Base-by-base conservation (phyloP, 2,797 vertebrate species). In the Neosilurus hyrtlii region DNA sequence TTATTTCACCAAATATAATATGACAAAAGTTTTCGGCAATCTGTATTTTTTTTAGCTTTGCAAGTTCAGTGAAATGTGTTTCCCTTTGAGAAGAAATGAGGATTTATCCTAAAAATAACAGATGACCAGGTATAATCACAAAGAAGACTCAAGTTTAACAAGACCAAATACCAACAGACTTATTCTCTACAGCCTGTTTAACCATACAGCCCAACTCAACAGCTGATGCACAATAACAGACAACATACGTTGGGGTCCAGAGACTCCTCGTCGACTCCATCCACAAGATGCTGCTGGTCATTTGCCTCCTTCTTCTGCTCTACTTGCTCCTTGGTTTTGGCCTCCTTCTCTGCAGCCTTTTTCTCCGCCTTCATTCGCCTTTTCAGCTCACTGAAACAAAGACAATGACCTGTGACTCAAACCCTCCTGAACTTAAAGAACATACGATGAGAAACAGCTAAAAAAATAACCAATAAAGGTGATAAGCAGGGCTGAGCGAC, bases 301-400 rank as follows among this genome's bases (percentile, higher is more conserved):
- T 87, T 93, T 84, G 93, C 89, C 79, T 96, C 95, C n/a, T 94
- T 95, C 81, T 94, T 96, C 84, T 94, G 89, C 35, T 90, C 90
- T 43, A 83, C 81, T 59, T 88, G 90, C 22, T 95, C 93, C 84
- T 94, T 94, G 26, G 80, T 26, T 87, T 94, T 97, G 54, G 95
- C 94, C 77, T 98, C 97, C 90, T 99, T 99, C 88, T 99, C 97
- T 0, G 95, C 93, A 2, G 92, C 92, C 88, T 99, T 99, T 87
- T 96, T 97, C 84, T 99, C 97, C 0, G 97, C 96, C 92, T 99
- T 99, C 91, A 97, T 89, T 74, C 97, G 96, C 80, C 98, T 95
- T 91, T 99, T 99, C 87, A 94, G 92, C 92, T 99, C 98, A 94
- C 98, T 99, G 85, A 83, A 73, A 4, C 83, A 83, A 54, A 87